Base-by-base conservation (phyloP, 2,113 vertebrate species). In the Heliornis fulica region DNA sequence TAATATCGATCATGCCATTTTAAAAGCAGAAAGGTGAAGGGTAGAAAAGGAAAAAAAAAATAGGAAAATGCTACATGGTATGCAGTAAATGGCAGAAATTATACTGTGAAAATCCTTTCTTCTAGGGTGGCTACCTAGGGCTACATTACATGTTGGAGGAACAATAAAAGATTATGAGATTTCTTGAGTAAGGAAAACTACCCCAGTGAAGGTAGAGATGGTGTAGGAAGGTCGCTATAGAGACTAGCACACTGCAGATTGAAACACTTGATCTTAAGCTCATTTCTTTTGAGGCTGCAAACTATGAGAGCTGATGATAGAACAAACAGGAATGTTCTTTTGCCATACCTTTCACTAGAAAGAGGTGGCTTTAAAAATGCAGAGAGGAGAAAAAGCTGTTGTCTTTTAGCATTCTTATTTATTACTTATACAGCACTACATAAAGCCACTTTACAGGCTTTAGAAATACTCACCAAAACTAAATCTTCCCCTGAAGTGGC, bases 161-260 rank as follows among this genome's bases (percentile, higher is more conserved):
- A 80, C 71, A 93, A 92, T 71, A 89, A 91, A 93, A 95, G 78
- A 83, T 25, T 82, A 43, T 74, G 63, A 79, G 79, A 75, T 89
- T 90, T 90, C 79, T 79, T 41, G 69, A 93, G 51, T 66, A 82
- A 80, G 65, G 36, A 81, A 95, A 92, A 68, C 15, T 77, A 65
- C 11, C 36, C 59, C 82, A 57, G n/a, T 13, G 40, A 89, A 80
- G 70, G 29, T 16, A 70, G 25, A 63, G 46, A 41, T 22, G 31
- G 19, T 20, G 32, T 14, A 87, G n/a, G 51, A 88, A 90, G 61
- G 64, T 82, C 32, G 0, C 83, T 92, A 57, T 29, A 90, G 87
- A 95, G 75, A 93, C 79, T 43, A 84, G 50, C 34, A 46, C 46
- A 53, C 13, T 32, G 19, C 57, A 64, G 69, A 36, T 2, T 51